These are phyloP conservation scores for Catocala nupta DNA, from an alignment of 2,888 invertebrate species.

Conservation along the genomic window DNA sequence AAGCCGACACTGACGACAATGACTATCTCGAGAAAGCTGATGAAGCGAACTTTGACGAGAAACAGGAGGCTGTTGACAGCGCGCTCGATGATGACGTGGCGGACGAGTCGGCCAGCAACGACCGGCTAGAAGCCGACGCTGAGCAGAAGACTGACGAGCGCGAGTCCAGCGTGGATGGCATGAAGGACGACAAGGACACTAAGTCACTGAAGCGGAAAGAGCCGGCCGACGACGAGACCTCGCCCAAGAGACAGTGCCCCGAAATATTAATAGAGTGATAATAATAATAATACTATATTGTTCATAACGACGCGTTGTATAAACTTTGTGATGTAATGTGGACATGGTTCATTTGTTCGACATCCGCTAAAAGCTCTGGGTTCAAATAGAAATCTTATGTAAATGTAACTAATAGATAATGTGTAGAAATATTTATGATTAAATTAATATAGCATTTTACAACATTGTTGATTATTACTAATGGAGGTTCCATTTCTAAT, in stretches of 20 bases:
- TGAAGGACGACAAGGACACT: slow-evolving; percentile 60
- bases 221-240: slow-evolving; percentile 68
- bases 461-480: slow-evolving; percentile 69
- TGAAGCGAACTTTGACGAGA: slow-evolving; percentile 49
- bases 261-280: slow-evolving; percentile 74
- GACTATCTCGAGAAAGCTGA: slow-evolving; percentile 66
- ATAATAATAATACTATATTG: slow-evolving; percentile 17
- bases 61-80: slow-evolving; percentile 43
- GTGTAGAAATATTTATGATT: slow-evolving; percentile 78
- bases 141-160: slow-evolving; percentile 67
- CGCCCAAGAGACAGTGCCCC: slow-evolving; percentile 82
- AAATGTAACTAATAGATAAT: slow-evolving; percentile 66
- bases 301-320: slow-evolving; percentile 52
- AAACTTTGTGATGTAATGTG: slow-evolving; percentile 65
- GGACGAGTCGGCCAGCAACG: slow-evolving; percentile 43
- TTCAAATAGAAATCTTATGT: slow-evolving; percentile 62
- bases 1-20: slow-evolving; percentile 66
- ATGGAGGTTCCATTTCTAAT: slow-evolving; percentile 59
- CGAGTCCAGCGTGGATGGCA: slow-evolving; percentile 61
- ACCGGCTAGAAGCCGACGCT: slow-evolving; percentile 59
- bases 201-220: slow-evolving; percentile 76
- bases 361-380: slow-evolving; percentile 67
- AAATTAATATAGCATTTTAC: slow-evolving; percentile 73
- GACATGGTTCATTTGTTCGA: slow-evolving; percentile 62
- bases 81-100: slow-evolving; percentile 50